Base-by-base conservation (phyloP, 53 echinoderm and acorn worm species). In the Astropecten irregularis region DNA sequence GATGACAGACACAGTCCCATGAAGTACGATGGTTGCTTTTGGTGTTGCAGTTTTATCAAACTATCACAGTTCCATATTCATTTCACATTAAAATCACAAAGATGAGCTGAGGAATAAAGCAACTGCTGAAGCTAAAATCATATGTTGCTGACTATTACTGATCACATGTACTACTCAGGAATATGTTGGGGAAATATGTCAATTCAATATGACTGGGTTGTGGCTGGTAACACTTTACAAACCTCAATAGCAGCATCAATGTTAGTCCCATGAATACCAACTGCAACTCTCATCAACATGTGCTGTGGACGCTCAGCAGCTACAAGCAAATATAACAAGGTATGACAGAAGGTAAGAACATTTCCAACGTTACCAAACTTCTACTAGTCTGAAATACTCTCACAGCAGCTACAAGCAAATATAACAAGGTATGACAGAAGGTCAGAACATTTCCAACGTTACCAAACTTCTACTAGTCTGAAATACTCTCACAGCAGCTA, bases 231-330 rank as follows among this genome's bases (percentile, higher is more conserved):
- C n/a, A n/a, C n/a, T n/a, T n/a, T n/a, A n/a, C 53, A 88, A n/a
- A 96, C 97, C 90, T 90, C 68, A 69, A 96, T 89, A 19, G 56
- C 97, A 37, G 94, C 82, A 39, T 96, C 97, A 0, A 96, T 94
- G 55, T 96, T 91, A 11, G 82, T 64, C 21, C 74, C 82, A 70
- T 96, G 97, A 30, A 96, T 96, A 26, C 97, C 97, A 47, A 96
- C 90, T 10, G 97, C 76, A 1, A 96, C 97, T 70, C 97, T 89
- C 97, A 96, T 96, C 93, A 96, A 72, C 97, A 96, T 96, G 67
- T 96, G 97, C 55, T 96, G 97, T 14, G 97, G 97, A 19, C 97
- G 87, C 59, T 96, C 97, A 27, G 97, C 94, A 85, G 88, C 94
- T 95, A 69, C 3, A 51, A 65, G 4, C 28, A 77, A 11, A 55